Evolutionary conservation across 2,888 invertebrate genomes (phyloP), one percentile per base, ranked within the genome.

Genomic region (Oscheius sp.): DNA sequence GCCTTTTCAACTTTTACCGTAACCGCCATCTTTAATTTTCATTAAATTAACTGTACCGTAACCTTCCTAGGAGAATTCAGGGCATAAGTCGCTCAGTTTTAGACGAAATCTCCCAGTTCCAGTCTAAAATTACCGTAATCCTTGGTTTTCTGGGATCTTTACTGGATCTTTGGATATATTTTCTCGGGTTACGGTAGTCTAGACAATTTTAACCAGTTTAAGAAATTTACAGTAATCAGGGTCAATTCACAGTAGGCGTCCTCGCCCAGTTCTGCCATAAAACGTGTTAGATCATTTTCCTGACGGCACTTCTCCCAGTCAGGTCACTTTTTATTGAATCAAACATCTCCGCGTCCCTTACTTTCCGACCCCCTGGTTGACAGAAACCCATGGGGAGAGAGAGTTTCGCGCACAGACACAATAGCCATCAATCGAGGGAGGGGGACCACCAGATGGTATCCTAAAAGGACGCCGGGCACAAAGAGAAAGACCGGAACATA

Each of bases 351-450:
- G n/a, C 49, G 18, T 49, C 49, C 13, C 49, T 13, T 35, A 35
- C 35, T 35, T 35, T 35, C 35, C 35, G 35, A 2, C 49, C 49
- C 49, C 49, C 49, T 18, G n/a, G n/a, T 13, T 49, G 49, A 16
- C n/a, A 23, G 56, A 18, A 27, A 56, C 12, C 12, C 12, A 61
- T 27, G 29, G 29, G n/a, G 35, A 27, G 61, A 61, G 35, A 61
- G 61, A 61, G 21, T 5, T 45, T 61, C 43, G 43, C 61, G 41
- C 61, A 61, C 45, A 21, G 16, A 45, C 63, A 63, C 66, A 66
- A 66, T 66, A 35, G 66, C 66, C 66, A 66, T 66, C 66, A 66
- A 66, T 66, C 66, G 66, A 27, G 49, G 64, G 13, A 13, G n/a
- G 35, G 9, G 35, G 35, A 35, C 35, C 35, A 35, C 35, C 66